Percentiles rank a stretch among this genome's conserved stretches.
Evolutionary conservation across 2,113 vertebrate species (phyloP).

Genomic region (Rostratula benghalensis): DNA sequence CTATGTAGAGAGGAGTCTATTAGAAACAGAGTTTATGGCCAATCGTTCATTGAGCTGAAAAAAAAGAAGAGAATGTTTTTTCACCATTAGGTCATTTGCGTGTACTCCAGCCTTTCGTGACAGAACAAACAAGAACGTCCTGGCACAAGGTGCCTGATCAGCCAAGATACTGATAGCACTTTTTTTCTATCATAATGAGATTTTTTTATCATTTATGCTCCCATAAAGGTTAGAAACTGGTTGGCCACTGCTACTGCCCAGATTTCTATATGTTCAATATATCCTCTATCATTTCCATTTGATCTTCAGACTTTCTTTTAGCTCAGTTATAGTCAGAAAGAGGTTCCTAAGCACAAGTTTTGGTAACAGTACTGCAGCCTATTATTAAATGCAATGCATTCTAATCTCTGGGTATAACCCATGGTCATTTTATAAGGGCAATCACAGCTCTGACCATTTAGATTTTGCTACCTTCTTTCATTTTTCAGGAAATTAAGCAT

Average conservation of each 20-base stretch:
- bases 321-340: background rate
- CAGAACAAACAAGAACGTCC: background rate
- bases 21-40: background rate
- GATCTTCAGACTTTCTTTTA: background rate
- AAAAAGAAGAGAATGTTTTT: background rate
- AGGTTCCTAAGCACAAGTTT: background rate
- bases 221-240: background rate
- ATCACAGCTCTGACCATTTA: conserved; percentile 25
- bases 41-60: background rate
- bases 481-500: conserved; percentile 41
- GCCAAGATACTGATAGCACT: background rate
- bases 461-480: conserved; percentile 33
- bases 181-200: background rate
- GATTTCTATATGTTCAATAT: background rate
- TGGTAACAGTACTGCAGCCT: background rate
- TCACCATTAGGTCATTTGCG: background rate
- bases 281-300: background rate
- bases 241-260: background rate
- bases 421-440: background rate
- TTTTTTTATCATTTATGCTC: background rate
- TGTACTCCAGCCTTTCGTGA: background rate
- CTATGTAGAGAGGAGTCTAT: background rate
- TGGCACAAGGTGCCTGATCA: background rate
- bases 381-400: background rate
- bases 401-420: background rate